Percentiles rank a stretch among this genome's conserved stretches.
phyloP scores from a whole-genome alignment of 1,140 invertebrate species.

The Adelges cooleyi region DNA sequence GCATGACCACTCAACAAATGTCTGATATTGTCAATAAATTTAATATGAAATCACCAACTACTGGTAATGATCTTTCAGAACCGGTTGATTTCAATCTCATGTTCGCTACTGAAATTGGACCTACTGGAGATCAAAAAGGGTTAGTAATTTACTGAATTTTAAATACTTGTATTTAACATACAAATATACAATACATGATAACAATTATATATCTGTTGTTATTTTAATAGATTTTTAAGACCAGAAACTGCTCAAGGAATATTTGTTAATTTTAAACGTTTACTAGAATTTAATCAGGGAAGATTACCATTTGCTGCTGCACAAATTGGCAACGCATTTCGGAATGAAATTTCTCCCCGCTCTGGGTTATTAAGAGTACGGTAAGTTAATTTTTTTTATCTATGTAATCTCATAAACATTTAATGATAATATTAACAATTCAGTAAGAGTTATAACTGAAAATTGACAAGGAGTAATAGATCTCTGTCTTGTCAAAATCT shows the following conservation, averaged over 20 bases:
- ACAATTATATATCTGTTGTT: constrained; percentile 11
- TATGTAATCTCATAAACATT: no score
- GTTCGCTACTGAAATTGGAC: constrained; percentile 96
- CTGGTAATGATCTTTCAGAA: constrained; percentile 85
- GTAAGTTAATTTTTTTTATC: no score
- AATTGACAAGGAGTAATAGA: no score
- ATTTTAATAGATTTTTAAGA: constrained; percentile 57
- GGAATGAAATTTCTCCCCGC: constrained; percentile 98
- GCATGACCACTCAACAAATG: constrained; percentile 83
- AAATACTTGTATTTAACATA: neutral
- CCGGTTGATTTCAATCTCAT: constrained; percentile 98
- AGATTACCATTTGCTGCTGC: constrained; percentile 94
- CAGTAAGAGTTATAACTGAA: no score
- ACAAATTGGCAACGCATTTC: constrained; percentile 94
- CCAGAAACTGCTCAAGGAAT: constrained; percentile 99
- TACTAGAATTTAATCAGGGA: constrained; percentile 95
- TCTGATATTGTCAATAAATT: constrained; percentile 67
- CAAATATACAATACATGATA: no score
- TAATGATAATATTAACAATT: no score
- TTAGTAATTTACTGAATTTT: constrained; percentile 38
- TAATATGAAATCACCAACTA: constrained; percentile 87
- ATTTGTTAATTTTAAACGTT: constrained; percentile 96
- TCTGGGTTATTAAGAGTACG: constrained; percentile 88
- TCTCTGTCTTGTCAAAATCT: no score
- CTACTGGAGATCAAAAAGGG: constrained; percentile 86